These are phyloP conservation scores for Sarcophaga subvicina DNA, from an alignment of 2,888 invertebrate genomes.

Conservation along the genomic window DNA sequence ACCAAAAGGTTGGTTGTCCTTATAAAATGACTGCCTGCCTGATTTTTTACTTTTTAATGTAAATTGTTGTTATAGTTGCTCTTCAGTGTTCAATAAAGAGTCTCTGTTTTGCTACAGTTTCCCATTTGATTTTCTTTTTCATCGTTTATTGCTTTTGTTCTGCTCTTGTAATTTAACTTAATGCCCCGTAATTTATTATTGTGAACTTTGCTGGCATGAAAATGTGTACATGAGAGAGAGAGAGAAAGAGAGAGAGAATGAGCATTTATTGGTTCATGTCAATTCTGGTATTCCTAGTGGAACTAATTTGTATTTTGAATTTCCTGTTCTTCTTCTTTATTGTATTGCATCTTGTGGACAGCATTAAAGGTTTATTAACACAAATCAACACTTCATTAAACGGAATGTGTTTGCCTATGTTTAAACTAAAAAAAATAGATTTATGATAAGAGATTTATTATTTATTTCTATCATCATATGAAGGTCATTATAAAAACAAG, in stretches of 20 bases:
- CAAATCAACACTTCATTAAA: constrained; percentile 65
- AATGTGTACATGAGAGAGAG: constrained; percentile 69
- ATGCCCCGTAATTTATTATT: constrained; percentile 78
- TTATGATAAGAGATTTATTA: background rate
- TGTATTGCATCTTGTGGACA: background rate
- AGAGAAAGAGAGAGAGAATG: constrained; percentile 61
- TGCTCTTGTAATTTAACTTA: constrained; percentile 73
- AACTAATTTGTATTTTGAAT: constrained; percentile 61
- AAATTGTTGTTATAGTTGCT: constrained; percentile 24
- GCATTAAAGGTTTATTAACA: constrained; percentile 52
- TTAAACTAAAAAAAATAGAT: background rate
- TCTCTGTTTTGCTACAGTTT: background rate
- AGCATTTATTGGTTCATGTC: constrained; percentile 44
- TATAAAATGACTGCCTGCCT: constrained; percentile 41
- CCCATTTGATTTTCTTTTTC: constrained; percentile 9
- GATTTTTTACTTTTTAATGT: constrained; percentile 16
- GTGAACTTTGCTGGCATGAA: constrained; percentile 61
- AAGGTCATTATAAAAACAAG: background rate
- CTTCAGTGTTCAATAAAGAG: constrained; percentile 13
- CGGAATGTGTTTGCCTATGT: background rate
- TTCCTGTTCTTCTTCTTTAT: constrained; percentile 19
- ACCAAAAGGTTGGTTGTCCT: background rate
- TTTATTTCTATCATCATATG: background rate
- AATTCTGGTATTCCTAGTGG: constrained; percentile 50
- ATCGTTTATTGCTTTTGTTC: constrained; percentile 17